Evolutionary conservation across 2,888 invertebrate genomes (phyloP).

Genomic region (Polydrusus pterygomalis): DNA sequence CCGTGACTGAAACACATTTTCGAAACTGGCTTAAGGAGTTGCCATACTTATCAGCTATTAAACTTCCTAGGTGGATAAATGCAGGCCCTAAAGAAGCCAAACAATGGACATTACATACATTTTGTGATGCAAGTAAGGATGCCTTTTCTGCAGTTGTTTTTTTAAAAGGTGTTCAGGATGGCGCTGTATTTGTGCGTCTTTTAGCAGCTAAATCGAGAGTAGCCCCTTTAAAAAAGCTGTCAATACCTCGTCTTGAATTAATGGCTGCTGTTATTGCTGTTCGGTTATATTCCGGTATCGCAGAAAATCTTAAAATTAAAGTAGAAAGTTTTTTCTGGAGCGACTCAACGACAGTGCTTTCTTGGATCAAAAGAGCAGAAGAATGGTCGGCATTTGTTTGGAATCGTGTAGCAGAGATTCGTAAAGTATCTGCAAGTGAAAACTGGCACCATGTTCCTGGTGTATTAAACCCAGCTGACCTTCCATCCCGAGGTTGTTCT

Average conservation of each 20-base stretch:
- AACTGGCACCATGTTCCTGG: slow-evolving; percentile 64
- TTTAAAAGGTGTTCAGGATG: too few species aligned
- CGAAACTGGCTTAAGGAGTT: slow-evolving; percentile 40
- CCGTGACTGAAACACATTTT: slow-evolving; percentile 11
- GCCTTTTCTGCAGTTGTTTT: too few species aligned
- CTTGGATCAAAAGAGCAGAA: slow-evolving; percentile 61
- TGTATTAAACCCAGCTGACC: slow-evolving; percentile 62
- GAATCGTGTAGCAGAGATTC: slow-evolving; percentile 63
- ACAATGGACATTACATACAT: slow-evolving; percentile 50
- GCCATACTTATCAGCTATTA: slow-evolving; percentile 31
- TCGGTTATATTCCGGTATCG: slow-evolving; percentile 33
- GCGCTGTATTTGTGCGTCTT: slow-evolving; percentile 36
- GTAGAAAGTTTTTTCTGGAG: slow-evolving; percentile 57
- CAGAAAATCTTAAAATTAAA: slow-evolving; percentile 23
- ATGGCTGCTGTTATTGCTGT: slow-evolving; percentile 30
- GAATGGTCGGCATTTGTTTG: slow-evolving; percentile 61
- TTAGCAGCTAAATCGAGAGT: slow-evolving; percentile 45
- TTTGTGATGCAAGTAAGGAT: slow-evolving; percentile 53
- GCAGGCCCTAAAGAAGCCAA: neutral
- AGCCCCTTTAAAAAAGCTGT: slow-evolving; percentile 44
- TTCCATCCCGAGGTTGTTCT: slow-evolving; percentile 63
- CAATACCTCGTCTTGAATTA: slow-evolving; percentile 53
- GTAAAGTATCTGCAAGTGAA: slow-evolving; percentile 51
- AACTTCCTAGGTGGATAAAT: slow-evolving; percentile 47
- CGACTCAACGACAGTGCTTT: slow-evolving; percentile 62